A percentile compares a stretch with the other conserved stretches of the same genome.
These are phyloP conservation scores for Andinoacara biseriatus DNA, from an alignment of 2,113 vertebrate species.

Conservation along the genomic window DNA sequence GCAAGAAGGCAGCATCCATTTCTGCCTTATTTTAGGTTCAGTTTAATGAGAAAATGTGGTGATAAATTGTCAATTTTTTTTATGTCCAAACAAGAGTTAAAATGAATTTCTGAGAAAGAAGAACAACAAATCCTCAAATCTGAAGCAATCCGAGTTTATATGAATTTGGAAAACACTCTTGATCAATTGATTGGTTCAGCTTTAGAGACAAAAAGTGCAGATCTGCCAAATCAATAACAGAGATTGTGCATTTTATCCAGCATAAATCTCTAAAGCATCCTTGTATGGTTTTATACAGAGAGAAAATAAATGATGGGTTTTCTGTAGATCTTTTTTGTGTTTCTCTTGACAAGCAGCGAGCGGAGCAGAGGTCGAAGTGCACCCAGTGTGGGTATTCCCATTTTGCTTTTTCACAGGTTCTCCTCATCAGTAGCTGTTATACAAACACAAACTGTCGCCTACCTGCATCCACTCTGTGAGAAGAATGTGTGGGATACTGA, in stretches of 20 bases:
- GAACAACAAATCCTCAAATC: neutral
- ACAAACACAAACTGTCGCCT: conserved; percentile 64
- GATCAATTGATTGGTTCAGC: neutral
- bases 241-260: neutral
- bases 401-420: conserved; percentile 55
- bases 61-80: neutral
- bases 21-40: neutral
- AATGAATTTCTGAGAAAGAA: neutral
- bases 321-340: neutral
- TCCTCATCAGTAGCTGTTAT: conserved; percentile 51
- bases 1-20: neutral
- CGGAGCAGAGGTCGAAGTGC: conserved; percentile 29
- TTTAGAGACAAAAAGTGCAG: neutral
- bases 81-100: neutral
- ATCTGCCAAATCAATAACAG: neutral
- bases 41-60: neutral
- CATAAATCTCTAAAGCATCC: neutral
- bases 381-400: conserved; percentile 60
- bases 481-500: conserved; percentile 49
- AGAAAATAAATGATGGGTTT: neutral
- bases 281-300: neutral
- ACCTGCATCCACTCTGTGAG: conserved; percentile 53
- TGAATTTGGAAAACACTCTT: neutral
- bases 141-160: neutral
- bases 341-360: conserved; percentile 27